Evolutionary conservation across 2,888 invertebrate species (phyloP), one percentile per base, ranked within the genome.

Genomic region (Aspidiotus destructor): DNA sequence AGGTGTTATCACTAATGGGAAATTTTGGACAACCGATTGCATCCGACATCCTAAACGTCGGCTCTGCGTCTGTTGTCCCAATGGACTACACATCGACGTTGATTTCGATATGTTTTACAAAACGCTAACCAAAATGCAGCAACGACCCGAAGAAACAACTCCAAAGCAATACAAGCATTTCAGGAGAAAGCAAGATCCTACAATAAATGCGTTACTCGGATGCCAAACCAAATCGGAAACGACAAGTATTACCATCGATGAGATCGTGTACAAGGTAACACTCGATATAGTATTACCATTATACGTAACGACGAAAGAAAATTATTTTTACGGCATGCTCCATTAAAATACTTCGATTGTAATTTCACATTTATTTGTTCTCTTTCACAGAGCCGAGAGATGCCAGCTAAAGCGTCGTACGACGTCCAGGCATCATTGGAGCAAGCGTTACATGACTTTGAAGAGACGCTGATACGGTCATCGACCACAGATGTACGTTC

Each of bases 371-470:
- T 40, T 60, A 11, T 60, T 60, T 60, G 13, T 15, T 61, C 15
- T 61, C 15, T 42, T 44, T 41, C 17, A 40, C 48, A 68, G 68
- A 68, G 61, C 61, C 60, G 68, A 61, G 68, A 68, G 53, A 53
- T 53, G 42, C 68, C 68, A 44, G 68, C 69, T 13, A 69, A 70
- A 65, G 71, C 71, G 6, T 72, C 72, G 8, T 68, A 70, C 5
- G 70, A 71, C 41, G 72, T 74, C 8, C 71, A 72, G 58, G 75
- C 75, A 64, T 75, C 73, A n/a, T 70, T 77, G 61, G 74, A 75
- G 53, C 75, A 80, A 72, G 87, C 85, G 69, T 84, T 87, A 70
- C 81, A 81, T 68, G 87, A 87, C 76, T 87, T 87, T 75, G 87
- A 87, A 76, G 82, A 84, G 73, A 85, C 86, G 17, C 77, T 86